Evolutionary conservation across 2,888 invertebrate species (phyloP).

Genomic region (Sceliomorpha sp.): DNA sequence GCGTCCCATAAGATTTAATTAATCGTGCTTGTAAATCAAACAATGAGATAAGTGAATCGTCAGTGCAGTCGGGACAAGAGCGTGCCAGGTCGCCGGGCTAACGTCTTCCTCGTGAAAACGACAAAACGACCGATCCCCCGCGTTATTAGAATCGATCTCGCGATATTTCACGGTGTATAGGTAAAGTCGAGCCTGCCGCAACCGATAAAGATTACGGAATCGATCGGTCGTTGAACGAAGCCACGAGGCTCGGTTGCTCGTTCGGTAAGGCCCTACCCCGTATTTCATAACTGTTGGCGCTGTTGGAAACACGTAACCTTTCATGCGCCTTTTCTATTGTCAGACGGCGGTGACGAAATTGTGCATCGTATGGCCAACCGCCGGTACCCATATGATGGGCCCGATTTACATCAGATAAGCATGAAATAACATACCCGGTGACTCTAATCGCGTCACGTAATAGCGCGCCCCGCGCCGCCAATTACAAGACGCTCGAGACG

Average conservation of each 20-base stretch:
- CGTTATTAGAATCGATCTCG: constrained; percentile 2
- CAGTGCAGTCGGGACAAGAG: too few relatives aligned
- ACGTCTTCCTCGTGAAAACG: not conserved
- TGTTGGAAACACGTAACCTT: constrained; percentile 73
- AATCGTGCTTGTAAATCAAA: too few relatives aligned
- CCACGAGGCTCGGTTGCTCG: constrained; percentile 42
- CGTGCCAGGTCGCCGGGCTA: too few relatives aligned
- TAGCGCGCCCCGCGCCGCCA: constrained; percentile 18
- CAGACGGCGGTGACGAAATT: constrained; percentile 60
- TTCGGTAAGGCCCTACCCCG: constrained; percentile 63
- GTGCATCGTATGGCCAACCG: constrained; percentile 55
- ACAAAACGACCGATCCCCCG: constrained; percentile 1
- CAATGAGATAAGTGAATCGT: too few relatives aligned
- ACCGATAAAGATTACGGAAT: constrained; percentile 56
- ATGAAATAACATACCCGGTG: constrained; percentile 16
- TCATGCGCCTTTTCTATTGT: constrained; percentile 77
- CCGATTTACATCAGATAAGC: constrained; percentile 33
- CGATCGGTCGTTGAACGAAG: constrained; percentile 56
- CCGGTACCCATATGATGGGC: constrained; percentile 55
- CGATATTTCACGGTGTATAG: constrained; percentile 31
- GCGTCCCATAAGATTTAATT: too few relatives aligned
- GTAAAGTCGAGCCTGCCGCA: constrained; percentile 23
- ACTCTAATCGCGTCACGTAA: constrained; percentile 35
- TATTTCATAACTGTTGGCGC: constrained; percentile 71
- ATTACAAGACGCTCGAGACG: constrained; percentile 9